These are phyloP conservation scores for Nothobranchius furzeri DNA, from an alignment of 2,113 vertebrate species.

Conservation along the genomic window DNA sequence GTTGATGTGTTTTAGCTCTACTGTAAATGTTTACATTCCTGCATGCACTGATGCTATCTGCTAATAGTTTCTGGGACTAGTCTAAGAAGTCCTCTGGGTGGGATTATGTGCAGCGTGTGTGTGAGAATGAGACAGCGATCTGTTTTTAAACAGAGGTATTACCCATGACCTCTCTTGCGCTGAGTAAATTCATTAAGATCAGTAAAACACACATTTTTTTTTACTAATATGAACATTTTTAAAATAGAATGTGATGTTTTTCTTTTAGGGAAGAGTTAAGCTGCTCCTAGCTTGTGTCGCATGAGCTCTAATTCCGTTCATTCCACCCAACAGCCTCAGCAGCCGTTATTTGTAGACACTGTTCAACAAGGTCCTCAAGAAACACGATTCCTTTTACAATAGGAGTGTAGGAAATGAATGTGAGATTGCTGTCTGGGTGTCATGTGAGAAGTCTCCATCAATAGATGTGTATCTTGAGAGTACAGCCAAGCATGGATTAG, in stretches of 20 bases:
- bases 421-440: conserved; percentile 43
- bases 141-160: conserved; percentile 79
- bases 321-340: conserved; percentile 7
- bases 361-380: conserved; percentile 44
- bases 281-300: conserved; percentile 21
- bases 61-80: conserved; percentile 79
- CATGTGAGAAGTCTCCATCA: conserved; percentile 46
- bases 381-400: conserved; percentile 48
- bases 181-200: conserved; percentile 45
- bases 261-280: background rate
- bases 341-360: conserved; percentile 27
- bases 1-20: conserved; percentile 72
- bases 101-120: conserved; percentile 51
- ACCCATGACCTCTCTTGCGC: conserved; percentile 70
- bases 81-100: conserved; percentile 70
- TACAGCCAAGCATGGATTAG: conserved; percentile 47
- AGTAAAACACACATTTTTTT: conserved; percentile 11
- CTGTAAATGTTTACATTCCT: conserved; percentile 86
- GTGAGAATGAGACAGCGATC: conserved; percentile 30
- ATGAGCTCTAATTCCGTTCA: conserved; percentile 32
- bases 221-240: no score
- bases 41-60: conserved; percentile 78
- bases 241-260: background rate
- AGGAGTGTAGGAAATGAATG: conserved; percentile 34
- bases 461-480: conserved; percentile 52